Base-by-base conservation (phyloP, 2,888 invertebrate species). In the Noctuana brunneofusca region DNA sequence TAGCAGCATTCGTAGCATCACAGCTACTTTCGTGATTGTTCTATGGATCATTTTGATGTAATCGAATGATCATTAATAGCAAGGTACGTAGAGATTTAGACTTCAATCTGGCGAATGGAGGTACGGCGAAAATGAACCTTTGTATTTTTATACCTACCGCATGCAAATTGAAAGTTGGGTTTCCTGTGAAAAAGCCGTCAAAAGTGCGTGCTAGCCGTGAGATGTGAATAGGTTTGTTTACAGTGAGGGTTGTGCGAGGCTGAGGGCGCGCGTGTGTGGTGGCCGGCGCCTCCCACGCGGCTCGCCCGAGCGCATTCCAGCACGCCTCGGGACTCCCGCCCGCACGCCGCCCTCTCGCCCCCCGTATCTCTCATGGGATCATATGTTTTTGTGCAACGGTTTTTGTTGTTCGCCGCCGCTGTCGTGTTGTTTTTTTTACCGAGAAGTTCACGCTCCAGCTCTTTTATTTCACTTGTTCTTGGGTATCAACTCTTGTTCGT, bases 311-410 rank as follows among this genome's bases (percentile, higher is more conserved):
- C 89, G 86, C 91, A 90, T 90, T 91, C 91, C 90, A 88, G 86
- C 91, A 90, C 90, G 90, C 90, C 90, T 87, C 83, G 79, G 81
- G 80, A 76, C 81, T 79, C 80, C 83, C 81, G 71, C 67, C 79
- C 73, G 75, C 71, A 65, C 76, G 38, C 14, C 38, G 14, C 84
- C 81, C 68, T 65, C 64, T 58, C 68, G 64, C 65, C 72, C 74
- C 83, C 86, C 84, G 72, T 77, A 76, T 81, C 86, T 87, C 87
- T 85, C 89, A 83, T 85, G 86, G 87, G 89, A 90, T 91, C 91
- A 91, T 91, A 91, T 91, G 91, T 91, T 91, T 91, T 91, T 91
- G 86, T 89, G 88, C 89, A 91, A 90, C 91, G 89, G 91, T 91
- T 91, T 91, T 91, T 91, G 90, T 90, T 89, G 89, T 89, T 89